Evolutionary conservation across 2,113 vertebrate genomes (phyloP).

Genomic region (Sapayoa aenigma): DNA sequence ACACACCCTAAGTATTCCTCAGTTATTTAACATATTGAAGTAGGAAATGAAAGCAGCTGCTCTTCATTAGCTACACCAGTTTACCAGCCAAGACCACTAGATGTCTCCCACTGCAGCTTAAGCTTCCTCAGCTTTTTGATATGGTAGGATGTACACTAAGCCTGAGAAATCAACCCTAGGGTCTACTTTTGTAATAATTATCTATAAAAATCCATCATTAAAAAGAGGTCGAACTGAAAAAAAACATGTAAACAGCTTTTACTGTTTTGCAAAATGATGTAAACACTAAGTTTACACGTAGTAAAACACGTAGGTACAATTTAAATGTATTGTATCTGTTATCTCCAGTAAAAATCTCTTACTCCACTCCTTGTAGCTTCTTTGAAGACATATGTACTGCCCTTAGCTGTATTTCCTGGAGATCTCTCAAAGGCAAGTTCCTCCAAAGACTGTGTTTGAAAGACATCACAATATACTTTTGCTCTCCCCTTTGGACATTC

Average conservation of each 20-base stretch:
- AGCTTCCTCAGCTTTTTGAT: background rate
- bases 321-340: background rate
- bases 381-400: background rate
- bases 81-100: background rate
- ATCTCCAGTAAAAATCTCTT: background rate
- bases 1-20: background rate
- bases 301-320: background rate
- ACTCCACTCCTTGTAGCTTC: background rate
- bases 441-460: background rate
- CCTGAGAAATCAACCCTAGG: background rate
- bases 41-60: background rate
- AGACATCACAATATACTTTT: background rate
- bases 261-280: background rate
- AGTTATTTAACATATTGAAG: background rate
- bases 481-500: background rate
- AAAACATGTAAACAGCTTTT: background rate
- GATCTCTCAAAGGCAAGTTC: background rate
- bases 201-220: background rate
- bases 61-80: background rate
- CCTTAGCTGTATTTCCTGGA: background rate
- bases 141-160: background rate
- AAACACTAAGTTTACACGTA: too few species aligned
- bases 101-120: background rate
- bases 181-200: background rate
- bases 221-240: background rate